Evolutionary conservation across 2,888 invertebrate genomes (phyloP).

Genomic region (Catocala nupta): DNA sequence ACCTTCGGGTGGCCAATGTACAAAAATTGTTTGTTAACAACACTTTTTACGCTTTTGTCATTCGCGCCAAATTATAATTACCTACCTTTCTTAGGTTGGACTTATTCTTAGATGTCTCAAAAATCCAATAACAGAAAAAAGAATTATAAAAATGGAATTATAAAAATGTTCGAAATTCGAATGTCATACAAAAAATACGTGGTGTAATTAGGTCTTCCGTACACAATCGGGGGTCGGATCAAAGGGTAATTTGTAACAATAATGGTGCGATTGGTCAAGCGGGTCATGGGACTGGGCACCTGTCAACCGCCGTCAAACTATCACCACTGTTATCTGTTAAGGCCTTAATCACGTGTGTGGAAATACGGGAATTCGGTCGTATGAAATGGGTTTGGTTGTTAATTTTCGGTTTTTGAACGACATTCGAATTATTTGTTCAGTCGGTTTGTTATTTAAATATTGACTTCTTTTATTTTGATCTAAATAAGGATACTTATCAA

Average conservation of each 20-base stretch:
- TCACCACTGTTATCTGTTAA: constrained; percentile 64
- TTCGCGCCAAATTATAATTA: too few relatives aligned
- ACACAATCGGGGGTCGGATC: constrained; percentile 69
- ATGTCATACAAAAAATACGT: constrained; percentile 37
- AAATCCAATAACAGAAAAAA: constrained; percentile 27
- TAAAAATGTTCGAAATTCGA: constrained; percentile 49
- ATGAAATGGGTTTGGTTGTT: constrained; percentile 34
- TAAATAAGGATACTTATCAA: too few relatives aligned
- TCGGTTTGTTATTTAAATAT: not conserved
- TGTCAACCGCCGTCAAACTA: constrained; percentile 74
- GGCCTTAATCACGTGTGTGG: constrained; percentile 66
- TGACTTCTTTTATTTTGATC: not conserved
- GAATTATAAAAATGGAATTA: constrained; percentile 38
- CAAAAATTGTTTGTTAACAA: too few relatives aligned
- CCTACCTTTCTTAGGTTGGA: too few relatives aligned
- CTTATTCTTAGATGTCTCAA: too few relatives aligned
- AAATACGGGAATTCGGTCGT: constrained; percentile 47
- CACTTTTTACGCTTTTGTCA: too few relatives aligned
- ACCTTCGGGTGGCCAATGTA: too few relatives aligned
- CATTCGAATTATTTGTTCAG: constrained; percentile 1
- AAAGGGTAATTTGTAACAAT: constrained; percentile 74
- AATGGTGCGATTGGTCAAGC: constrained; percentile 72
- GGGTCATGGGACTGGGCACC: constrained; percentile 75
- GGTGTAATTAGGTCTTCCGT: constrained; percentile 64
- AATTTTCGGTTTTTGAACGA: constrained; percentile 25